Evolutionary conservation across 53 echinoderm and acorn worm species (phyloP), one percentile per base, ranked within the genome.

Genomic region (Pentamera pediparva): DNA sequence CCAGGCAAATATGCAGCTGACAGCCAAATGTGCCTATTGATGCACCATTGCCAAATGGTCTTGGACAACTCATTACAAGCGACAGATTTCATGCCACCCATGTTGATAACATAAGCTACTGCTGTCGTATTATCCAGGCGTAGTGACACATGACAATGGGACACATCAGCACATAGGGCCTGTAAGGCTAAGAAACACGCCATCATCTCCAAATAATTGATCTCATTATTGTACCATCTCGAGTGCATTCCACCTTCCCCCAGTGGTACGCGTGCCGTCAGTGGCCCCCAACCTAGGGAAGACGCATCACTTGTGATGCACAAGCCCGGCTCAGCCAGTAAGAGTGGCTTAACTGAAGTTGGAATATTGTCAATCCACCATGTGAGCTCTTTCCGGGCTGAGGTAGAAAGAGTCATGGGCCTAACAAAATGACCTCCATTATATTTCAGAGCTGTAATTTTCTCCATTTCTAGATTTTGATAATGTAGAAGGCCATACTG

Each of bases 21-120:
- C n/a, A n/a, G n/a, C 54, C 81, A 56, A 17, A 88, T 83, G 15
- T 88, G 75, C 51, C 88, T 76, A 4, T 59, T 20, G 20, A 65
- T 65, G 47, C 83, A 79, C 88, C 79, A 88, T 39, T 83, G 41
- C 87, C n/a, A n/a, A n/a, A n/a, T n/a, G n/a, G n/a, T n/a, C n/a
- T n/a, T n/a, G n/a, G n/a, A n/a, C n/a, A n/a, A 82, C 39, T 78
- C 22, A 29, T 75, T 55, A 4, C 83, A 41, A 18, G 21, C n/a
- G 32, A 45, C 59, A 25, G 78, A 53, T 37, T 76, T 61, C 17
- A 69, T 82, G 8, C 80, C 88, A 36, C 83, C 88, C 69, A 67
- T 84, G 83, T 88, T 77, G 12, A 75, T 88, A 28, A 83, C 67
- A 69, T 87, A 87, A 7, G 83, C 69, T 37, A 87, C 49, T 20